Conservation (phyloP, 2,888 invertebrate genomes). For the Acheta domesticus region DNA sequence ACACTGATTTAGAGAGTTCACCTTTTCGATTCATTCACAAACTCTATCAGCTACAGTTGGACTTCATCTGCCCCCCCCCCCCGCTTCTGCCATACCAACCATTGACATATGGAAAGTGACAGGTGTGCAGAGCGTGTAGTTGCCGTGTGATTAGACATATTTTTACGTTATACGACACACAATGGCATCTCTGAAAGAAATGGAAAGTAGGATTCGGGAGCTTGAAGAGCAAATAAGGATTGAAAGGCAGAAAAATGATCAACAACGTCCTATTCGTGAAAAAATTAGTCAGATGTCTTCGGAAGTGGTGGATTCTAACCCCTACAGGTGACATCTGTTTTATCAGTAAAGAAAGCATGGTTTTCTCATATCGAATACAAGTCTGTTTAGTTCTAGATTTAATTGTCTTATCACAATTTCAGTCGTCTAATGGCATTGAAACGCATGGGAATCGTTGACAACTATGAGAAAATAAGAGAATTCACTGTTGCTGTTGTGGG, state of each 20-base stretch:
- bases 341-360: neutral
- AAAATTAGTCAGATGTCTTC: conserved; percentile 89
- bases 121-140: too few species aligned
- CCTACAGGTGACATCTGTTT: conserved; percentile 70
- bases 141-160: too few species aligned
- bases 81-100: too few species aligned
- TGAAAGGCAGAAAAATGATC: conserved; percentile 44
- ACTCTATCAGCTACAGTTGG: too few species aligned
- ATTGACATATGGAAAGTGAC: too few species aligned
- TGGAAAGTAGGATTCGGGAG: conserved; percentile 19
- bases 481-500: conserved; percentile 92
- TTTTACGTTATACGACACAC: too few species aligned
- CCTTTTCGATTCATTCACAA: too few species aligned
- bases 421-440: conserved; percentile 98
- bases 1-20: too few species aligned
- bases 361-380: conserved; percentile 21
- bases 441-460: conserved; percentile 97
- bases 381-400: neutral
- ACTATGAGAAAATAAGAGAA: conserved; percentile 90
- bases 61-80: too few species aligned
- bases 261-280: conserved; percentile 50
- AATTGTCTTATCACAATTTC: conserved; percentile 41
- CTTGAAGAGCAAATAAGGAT: conserved; percentile 22
- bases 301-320: conserved; percentile 97
- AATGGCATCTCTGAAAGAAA: too few species aligned